These are phyloP conservation scores for Etia nguti DNA, from an alignment of 2,113 vertebrate genomes.

Conservation along the genomic window DNA sequence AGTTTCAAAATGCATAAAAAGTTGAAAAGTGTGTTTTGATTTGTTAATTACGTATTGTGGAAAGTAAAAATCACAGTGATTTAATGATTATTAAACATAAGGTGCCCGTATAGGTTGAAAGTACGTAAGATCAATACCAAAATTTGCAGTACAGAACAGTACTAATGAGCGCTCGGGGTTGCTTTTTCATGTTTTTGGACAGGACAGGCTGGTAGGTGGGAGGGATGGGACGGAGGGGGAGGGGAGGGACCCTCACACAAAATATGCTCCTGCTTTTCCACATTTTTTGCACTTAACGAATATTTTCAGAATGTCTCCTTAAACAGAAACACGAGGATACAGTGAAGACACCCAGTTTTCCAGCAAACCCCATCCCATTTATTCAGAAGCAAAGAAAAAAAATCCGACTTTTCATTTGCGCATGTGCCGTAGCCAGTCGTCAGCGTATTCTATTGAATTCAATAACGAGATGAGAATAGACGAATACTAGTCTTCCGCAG, in stretches of 20 bases:
- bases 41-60: neutral
- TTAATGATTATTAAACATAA: neutral
- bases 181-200: neutral
- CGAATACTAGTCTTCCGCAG: conserved; percentile 47
- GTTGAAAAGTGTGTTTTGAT: neutral
- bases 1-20: neutral
- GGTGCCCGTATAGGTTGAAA: neutral
- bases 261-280: neutral
- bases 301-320: neutral
- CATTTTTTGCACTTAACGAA: neutral
- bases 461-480: conserved; percentile 58
- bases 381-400: conserved; percentile 35
- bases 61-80: neutral
- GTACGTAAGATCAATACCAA: neutral
- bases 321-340: neutral
- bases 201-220: neutral
- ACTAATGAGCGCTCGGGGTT: neutral
- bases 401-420: conserved; percentile 54
- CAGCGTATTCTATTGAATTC: conserved; percentile 37
- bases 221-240: neutral
- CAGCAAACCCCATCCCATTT: neutral
- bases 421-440: conserved; percentile 58
- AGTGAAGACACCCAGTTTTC: neutral
- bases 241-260: neutral
- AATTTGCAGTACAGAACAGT: neutral